Conservation (phyloP, 2,113 vertebrate species). For the Mus pahari region DNA sequence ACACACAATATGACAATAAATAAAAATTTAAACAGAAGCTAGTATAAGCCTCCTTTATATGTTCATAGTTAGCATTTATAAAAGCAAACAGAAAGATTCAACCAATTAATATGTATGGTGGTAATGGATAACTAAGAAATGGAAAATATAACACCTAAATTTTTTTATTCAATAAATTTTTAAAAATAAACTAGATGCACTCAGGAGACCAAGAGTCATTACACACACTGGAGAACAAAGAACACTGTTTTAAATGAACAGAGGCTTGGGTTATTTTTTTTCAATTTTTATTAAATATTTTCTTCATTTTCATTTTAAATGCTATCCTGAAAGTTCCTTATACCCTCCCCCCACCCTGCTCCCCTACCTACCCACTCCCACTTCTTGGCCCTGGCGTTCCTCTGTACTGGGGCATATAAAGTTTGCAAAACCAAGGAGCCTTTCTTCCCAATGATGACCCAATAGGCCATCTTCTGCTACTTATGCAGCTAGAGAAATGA, state of each 20-base stretch:
- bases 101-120: not conserved
- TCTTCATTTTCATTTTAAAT: too few species aligned
- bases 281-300: too few species aligned
- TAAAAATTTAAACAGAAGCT: not conserved
- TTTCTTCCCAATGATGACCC: too few species aligned
- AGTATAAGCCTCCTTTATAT: not conserved
- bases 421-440: too few species aligned
- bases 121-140: not conserved
- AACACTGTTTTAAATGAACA: not conserved
- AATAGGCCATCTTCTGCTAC: too few species aligned
- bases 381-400: too few species aligned
- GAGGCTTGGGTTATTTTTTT: not conserved
- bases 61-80: not conserved
- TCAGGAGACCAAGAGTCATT: not conserved
- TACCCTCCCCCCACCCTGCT: too few species aligned
- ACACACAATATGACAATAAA: not conserved
- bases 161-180: not conserved
- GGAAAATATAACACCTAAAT: not conserved
- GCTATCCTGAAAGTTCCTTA: too few species aligned
- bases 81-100: conserved; percentile 44
- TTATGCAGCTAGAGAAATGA: too few species aligned
- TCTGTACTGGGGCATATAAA: too few species aligned
- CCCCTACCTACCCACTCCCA: too few species aligned
- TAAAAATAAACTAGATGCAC: not conserved
- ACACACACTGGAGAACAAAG: not conserved